A percentile compares a stretch with the other conserved stretches of the same genome.
These are phyloP conservation scores for Rhynchomys soricoides DNA, from an alignment of 2,113 vertebrate genomes.

Conservation along the genomic window DNA sequence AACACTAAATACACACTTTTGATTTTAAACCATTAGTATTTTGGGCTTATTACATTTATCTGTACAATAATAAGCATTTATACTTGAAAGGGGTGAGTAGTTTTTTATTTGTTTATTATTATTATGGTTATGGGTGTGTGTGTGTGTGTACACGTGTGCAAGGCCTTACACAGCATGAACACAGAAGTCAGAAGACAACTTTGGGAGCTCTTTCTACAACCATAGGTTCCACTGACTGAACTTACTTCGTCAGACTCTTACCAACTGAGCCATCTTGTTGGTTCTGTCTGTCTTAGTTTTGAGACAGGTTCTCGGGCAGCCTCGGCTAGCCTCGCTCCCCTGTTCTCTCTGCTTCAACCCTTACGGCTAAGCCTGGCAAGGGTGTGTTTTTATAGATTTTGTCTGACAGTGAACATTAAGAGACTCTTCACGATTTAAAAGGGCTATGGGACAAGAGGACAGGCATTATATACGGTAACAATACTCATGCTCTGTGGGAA, in stretches of 20 bases:
- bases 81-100: background rate
- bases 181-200: no score
- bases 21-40: background rate
- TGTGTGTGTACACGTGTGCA: background rate
- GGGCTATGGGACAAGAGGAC: background rate
- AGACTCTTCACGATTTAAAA: background rate
- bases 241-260: background rate
- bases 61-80: background rate
- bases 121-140: background rate
- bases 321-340: no score
- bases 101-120: background rate
- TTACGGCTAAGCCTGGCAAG: background rate
- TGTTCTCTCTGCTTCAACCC: background rate
- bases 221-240: background rate
- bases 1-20: constrained; percentile 18
- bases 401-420: background rate
- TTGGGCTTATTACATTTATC: background rate
- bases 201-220: no score
- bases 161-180: background rate
- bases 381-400: background rate
- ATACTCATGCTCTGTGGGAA: background rate
- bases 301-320: background rate
- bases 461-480: background rate
- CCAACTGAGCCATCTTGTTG: no score
- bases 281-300: background rate